Percentiles rank a stretch among this genome's conserved stretches.
Evolutionary conservation across 2,113 vertebrate genomes (phyloP).

Genomic region (Empidonax traillii): DNA sequence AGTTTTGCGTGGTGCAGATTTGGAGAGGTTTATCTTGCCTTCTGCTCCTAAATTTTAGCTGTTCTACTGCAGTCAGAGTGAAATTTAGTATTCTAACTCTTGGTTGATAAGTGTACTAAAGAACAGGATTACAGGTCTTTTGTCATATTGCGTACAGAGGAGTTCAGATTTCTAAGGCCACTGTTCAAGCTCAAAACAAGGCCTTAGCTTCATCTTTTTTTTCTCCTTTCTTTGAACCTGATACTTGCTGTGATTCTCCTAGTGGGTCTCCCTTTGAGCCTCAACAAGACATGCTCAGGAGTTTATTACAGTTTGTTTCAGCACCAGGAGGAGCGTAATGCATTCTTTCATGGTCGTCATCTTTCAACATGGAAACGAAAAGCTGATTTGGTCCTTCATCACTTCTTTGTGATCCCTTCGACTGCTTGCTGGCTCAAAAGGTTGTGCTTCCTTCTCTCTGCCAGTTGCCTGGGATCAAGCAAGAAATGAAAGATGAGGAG

Average conservation of each 20-base stretch:
- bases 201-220: neutral
- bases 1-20: neutral
- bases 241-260: neutral
- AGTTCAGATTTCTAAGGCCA: neutral
- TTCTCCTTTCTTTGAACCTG: neutral
- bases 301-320: conserved; percentile 7
- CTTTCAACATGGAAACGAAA: conserved; percentile 26
- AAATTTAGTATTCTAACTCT: neutral
- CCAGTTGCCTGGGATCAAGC: conserved; percentile 61
- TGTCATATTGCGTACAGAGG: neutral
- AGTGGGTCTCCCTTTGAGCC: neutral
- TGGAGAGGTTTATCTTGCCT: neutral
- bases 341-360: conserved; percentile 16
- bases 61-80: neutral
- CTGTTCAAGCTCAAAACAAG: neutral
- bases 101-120: neutral
- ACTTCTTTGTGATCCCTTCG: conserved; percentile 43
- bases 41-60: neutral
- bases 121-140: neutral
- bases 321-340: neutral
- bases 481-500: conserved; percentile 50
- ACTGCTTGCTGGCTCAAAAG: conserved; percentile 57
- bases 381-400: conserved; percentile 13
- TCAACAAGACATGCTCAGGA: neutral
- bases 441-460: conserved; percentile 67